Base-by-base conservation (phyloP, 2,888 invertebrate species). In the Carcina quercana region DNA sequence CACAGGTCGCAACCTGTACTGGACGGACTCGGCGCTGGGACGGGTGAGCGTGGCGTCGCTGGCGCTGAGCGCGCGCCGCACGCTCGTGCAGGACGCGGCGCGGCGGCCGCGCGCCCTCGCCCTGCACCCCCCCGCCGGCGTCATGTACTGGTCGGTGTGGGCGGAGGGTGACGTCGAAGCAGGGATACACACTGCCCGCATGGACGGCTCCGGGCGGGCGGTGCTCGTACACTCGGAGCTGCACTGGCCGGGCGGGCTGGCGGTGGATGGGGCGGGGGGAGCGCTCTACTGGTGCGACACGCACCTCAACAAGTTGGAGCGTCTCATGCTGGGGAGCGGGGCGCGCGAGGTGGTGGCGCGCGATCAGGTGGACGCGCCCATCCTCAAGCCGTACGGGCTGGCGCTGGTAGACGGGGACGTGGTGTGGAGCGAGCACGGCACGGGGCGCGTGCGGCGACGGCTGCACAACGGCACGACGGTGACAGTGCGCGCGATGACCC, bases 111-210 rank as follows among this genome's bases (percentile, higher is more conserved):
- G 90, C 52, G 85, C 89, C n/a, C 80, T 94, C 47, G 61, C 42
- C 40, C 78, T 94, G 6, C 87, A 92, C 71, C 91, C 93, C 1
- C 72, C 75, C 38, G 75, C 85, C 37, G 92, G 86, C 14, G 58
- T 84, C 15, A 89, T 95, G 86, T 95, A 89, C 75, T 95, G 93
- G 92, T 83, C 90, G 1, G 89, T 90, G 59, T 94, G 92, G 91
- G 83, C 86, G 13, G 68, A 71, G 46, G 66, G 56, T 40, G 55
- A 17, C 44, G 38, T 7, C 39, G 46, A 0, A 58, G 57, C 22
- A 62, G 88, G 89, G 3, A 88, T 94, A 45, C 89, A 90, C 63
- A 75, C 85, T 25, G 89, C 92, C 13, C 86, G 86, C 80, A 90
- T 94, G 91, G 93, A 94, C 71, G 95, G 94, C 7, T 72, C 84